phyloP scores from a whole-genome alignment of 2,888 invertebrate species.

The Agrochola macilenta region DNA sequence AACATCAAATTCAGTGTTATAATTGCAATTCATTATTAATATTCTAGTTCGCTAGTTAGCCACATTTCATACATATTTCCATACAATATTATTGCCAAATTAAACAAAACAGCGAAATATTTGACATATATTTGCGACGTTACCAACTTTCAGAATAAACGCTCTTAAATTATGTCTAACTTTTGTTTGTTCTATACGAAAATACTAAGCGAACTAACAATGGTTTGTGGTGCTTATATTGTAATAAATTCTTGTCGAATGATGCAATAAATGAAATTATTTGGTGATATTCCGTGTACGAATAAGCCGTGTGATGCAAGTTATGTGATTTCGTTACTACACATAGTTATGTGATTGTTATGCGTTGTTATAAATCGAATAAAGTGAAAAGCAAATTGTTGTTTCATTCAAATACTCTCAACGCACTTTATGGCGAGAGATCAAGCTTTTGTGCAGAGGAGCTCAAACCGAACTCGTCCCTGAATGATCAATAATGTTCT shows the following conservation, averaged over 20 bases:
- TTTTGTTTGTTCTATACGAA: conserved; percentile 4
- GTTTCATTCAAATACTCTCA: conserved; percentile 16
- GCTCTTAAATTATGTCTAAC: neutral
- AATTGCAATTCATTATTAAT: no score
- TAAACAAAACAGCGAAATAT: no score
- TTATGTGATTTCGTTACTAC: conserved; percentile 45
- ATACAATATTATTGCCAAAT: no score
- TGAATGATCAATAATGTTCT: neutral
- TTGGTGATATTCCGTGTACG: conserved; percentile 47
- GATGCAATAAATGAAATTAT: conserved; percentile 31
- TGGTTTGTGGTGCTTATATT: conserved; percentile 12
- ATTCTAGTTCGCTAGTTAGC: no score
- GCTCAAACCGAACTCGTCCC: neutral
- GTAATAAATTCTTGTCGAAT: conserved; percentile 4
- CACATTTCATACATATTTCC: no score
- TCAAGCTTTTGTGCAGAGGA: neutral
- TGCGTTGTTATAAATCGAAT: conserved; percentile 56
- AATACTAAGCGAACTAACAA: neutral
- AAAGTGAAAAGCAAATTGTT: conserved; percentile 34
- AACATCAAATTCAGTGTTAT: no score
- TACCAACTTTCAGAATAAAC: no score
- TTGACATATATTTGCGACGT: no score
- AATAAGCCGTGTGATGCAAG: conserved; percentile 31
- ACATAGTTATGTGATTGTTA: conserved; percentile 46
- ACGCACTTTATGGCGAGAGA: neutral